These are phyloP conservation scores for Arctia plantaginis DNA, from an alignment of 2,888 invertebrate species.

Conservation along the genomic window DNA sequence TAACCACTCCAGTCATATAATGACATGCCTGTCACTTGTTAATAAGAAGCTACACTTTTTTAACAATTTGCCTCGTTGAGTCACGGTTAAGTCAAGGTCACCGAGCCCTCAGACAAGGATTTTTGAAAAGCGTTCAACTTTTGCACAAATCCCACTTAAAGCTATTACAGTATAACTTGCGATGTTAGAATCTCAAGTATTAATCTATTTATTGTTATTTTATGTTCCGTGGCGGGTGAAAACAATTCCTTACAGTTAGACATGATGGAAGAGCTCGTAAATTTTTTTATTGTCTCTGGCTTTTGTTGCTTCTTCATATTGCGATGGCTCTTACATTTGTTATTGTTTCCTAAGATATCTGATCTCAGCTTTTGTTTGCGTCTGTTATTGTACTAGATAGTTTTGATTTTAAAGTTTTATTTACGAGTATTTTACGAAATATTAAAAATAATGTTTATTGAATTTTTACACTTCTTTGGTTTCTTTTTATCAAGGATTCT, in stretches of 20 bases:
- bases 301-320: slow-evolving; percentile 57
- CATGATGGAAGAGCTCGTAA: slow-evolving; percentile 67
- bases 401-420: neutral
- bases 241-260: slow-evolving; percentile 66
- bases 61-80: slow-evolving; percentile 10
- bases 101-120: neutral
- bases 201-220: slow-evolving; percentile 57
- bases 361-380: slow-evolving; percentile 22
- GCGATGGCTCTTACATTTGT: slow-evolving; percentile 47
- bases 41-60: neutral
- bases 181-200: slow-evolving; percentile 33
- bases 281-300: slow-evolving; percentile 61
- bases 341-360: slow-evolving; percentile 49
- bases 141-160: neutral
- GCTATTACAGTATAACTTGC: slow-evolving; percentile 10
- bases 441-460: no score
- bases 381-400: neutral
- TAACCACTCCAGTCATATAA: neutral
- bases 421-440: no score
- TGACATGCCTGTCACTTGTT: neutral
- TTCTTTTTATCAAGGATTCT: no score
- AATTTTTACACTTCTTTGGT: no score
- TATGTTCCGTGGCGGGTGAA: slow-evolving; percentile 42
- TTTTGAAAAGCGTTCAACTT: neutral
- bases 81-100: slow-evolving; percentile 15